These are phyloP conservation scores for Cricetomys ansorgei DNA, from an alignment of 2,113 vertebrate species.

Conservation along the genomic window DNA sequence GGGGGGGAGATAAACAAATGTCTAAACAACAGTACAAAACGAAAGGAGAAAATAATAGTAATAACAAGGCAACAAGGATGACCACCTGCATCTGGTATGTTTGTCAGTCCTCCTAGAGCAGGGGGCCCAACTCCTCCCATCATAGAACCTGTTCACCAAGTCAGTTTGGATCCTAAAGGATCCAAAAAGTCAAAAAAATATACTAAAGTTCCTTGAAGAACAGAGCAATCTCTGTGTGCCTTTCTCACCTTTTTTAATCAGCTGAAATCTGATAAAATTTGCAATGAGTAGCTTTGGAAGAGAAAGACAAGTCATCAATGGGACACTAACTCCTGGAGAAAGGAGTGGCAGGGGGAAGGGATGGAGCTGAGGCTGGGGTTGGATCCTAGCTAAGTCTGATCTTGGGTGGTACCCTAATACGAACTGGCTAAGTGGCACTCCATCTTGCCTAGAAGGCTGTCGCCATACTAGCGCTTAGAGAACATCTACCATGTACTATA, in stretches of 20 bases:
- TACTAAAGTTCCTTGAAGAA: neutral
- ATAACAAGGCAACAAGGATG: neutral
- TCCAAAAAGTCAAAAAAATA: slow-evolving; percentile 43
- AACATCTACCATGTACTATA: neutral
- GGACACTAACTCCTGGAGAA: neutral
- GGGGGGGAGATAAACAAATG: neutral
- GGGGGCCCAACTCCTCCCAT: neutral
- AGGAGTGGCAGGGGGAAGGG: neutral
- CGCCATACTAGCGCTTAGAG: neutral
- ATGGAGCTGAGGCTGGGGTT: neutral
- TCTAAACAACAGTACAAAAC: slow-evolving; percentile 12
- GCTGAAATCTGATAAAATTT: slow-evolving; percentile 63
- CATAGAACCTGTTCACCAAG: slow-evolving; percentile 1
- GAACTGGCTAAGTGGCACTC: neutral
- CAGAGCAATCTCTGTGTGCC: neutral
- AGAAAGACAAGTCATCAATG: slow-evolving; percentile 29
- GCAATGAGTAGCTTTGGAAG: slow-evolving; percentile 7
- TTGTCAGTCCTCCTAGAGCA: neutral
- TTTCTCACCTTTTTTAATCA: slow-evolving; percentile 30
- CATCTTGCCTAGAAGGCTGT: neutral
- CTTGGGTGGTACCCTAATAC: neutral
- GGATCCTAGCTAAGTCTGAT: neutral
- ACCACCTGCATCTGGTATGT: neutral
- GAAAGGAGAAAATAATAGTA: neutral
- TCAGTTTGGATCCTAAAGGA: neutral